phyloP scores from a whole-genome alignment of 2,113 vertebrate species.

The Scomber scombrus region DNA sequence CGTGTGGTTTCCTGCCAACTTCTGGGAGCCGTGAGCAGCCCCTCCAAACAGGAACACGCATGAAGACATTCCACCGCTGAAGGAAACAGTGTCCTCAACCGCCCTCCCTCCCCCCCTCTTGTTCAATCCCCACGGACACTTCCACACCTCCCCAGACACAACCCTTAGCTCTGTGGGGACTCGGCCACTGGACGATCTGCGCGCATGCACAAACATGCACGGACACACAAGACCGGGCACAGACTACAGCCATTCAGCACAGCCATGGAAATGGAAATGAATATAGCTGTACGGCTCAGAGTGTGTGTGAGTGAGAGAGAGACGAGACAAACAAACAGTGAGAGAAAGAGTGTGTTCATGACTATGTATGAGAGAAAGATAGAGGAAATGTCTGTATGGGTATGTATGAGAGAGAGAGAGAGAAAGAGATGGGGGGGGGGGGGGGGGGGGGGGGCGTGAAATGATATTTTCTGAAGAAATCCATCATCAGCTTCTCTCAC shows the following conservation, averaged over 20 bases:
- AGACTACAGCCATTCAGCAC: slow-evolving; percentile 50
- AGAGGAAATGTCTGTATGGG: slow-evolving; percentile 23
- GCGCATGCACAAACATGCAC: slow-evolving; percentile 39
- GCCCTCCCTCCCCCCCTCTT: slow-evolving; percentile 32
- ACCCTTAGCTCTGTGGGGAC: slow-evolving; percentile 38
- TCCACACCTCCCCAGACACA: slow-evolving; percentile 64
- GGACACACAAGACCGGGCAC: slow-evolving; percentile 20
- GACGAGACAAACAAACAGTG: neutral
- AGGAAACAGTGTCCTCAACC: slow-evolving; percentile 81
- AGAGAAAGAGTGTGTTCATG: slow-evolving; percentile 11
- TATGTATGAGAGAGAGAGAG: slow-evolving; percentile 14
- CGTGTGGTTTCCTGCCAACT: slow-evolving; percentile 80
- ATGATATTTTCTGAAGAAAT: slow-evolving; percentile 20
- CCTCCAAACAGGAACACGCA: slow-evolving; percentile 85
- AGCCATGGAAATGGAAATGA: slow-evolving; percentile 69
- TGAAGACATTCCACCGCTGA: slow-evolving; percentile 82
- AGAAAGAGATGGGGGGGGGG: neutral
- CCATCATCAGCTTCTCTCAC: slow-evolving; percentile 48
- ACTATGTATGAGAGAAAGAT: slow-evolving; percentile 12
- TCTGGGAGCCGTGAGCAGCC: slow-evolving; percentile 72
- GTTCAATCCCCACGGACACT: slow-evolving; percentile 34
- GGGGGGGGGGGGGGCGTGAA: no score
- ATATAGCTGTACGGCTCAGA: slow-evolving; percentile 19
- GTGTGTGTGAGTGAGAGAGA: slow-evolving; percentile 11
- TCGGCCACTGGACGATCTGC: slow-evolving; percentile 57